Base-by-base conservation (phyloP, 2,888 invertebrate genomes). In the Tipula unca region DNA sequence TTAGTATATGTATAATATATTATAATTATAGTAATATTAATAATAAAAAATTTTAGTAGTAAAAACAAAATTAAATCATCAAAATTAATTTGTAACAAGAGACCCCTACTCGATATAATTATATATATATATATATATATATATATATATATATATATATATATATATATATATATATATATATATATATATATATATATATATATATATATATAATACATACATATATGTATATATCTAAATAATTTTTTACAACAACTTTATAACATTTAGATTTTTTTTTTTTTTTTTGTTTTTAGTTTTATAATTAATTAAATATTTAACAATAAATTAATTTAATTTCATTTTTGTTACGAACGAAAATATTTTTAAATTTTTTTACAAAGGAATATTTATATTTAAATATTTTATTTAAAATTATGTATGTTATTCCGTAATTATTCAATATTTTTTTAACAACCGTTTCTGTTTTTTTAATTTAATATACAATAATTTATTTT, bases 231-330 rank as follows among this genome's bases (percentile, higher is more conserved):
- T n/a, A n/a, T n/a, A n/a, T 69, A 69, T 69, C 8, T 69, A 69
- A 25, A 69, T 48, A 69, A 6, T 25, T 25, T 69, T 69, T 69
- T 69, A 69, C 69, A 69, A 69, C 69, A 69, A 25, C 25, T 69
- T 69, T 25, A 69, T 69, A 69, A 69, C 69, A 69, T 69, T 69
- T 69, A 69, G 69, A 69, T 25, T 69, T 69, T 69, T 69, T 69
- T 48, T 48, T 48, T 42, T 69, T 69, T 69, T 69, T 69, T 69
- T 25, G n/a, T n/a, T 48, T 69, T 69, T 69, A 25, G 10, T 69
- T 69, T 69, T 69, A 25, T 69, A 69, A 69, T 69, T 69, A 69
- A 69, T 69, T 69, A 69, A 69, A 69, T 69, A 69, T 69, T 69
- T 69, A 69, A 69, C 69, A 69, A 69, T 69, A 69, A 69, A 69